These are phyloP conservation scores for Tilapia sparmanii DNA, from an alignment of 2,113 vertebrate genomes.

Conservation along the genomic window DNA sequence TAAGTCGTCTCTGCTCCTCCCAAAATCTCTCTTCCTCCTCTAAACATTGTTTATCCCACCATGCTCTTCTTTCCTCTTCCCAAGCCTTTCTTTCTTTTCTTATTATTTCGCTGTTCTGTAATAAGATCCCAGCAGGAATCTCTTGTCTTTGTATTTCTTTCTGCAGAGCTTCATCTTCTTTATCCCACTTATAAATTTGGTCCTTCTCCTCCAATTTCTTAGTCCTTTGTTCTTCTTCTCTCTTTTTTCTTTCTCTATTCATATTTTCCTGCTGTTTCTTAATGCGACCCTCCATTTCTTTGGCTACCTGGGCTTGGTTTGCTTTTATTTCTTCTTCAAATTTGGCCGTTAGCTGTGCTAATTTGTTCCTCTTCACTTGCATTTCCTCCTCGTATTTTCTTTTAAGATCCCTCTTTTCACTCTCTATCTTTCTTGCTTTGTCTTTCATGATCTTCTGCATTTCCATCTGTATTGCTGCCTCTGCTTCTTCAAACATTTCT, in stretches of 20 bases:
- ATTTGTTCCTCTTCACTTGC: rapidly evolving
- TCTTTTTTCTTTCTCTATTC: not conserved
- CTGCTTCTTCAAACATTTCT: not conserved
- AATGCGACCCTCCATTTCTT: rapidly evolving
- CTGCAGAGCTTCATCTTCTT: not conserved
- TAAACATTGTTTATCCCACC: rapidly evolving
- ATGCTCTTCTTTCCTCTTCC: not conserved
- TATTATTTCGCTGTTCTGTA: not conserved
- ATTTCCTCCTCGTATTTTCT: not conserved
- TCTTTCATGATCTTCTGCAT: not conserved
- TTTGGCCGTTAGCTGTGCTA: rapidly evolving
- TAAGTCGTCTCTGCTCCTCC: not conserved
- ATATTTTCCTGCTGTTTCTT: not conserved
- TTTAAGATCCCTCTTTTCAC: rapidly evolving
- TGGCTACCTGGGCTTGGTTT: rapidly evolving
- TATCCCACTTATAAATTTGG: not conserved
- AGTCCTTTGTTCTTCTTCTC: not conserved
- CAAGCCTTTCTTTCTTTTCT: not conserved
- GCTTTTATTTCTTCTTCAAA: not conserved
- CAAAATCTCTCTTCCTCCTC: not conserved
- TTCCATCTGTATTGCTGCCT: not conserved
- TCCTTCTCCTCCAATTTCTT: not conserved
- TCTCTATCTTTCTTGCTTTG: not conserved
- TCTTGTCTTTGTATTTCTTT: rapidly evolving
- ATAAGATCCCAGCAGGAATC: rapidly evolving